Evolutionary conservation across 2,888 invertebrate species (phyloP).

Genomic region (Rhabditophanes sp.): DNA sequence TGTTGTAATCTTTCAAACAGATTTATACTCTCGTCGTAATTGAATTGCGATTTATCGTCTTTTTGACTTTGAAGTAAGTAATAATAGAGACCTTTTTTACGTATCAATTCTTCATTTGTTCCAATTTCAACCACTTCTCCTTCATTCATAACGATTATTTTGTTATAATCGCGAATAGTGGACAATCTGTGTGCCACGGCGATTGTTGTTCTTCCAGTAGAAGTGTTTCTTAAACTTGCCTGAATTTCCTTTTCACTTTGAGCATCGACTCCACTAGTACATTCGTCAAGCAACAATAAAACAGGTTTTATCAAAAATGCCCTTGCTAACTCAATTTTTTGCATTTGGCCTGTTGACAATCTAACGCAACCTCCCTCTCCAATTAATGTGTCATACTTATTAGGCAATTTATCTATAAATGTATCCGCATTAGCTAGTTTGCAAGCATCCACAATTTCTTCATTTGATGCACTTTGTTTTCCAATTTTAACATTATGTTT

Average conservation of each 20-base stretch:
- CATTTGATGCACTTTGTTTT: constrained; percentile 4
- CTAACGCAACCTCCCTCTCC: constrained; percentile 17
- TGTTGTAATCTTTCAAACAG: not conserved
- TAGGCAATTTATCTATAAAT: constrained; percentile 11
- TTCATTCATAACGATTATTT: constrained; percentile 45
- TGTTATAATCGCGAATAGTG: constrained; percentile 47
- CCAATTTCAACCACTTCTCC: constrained; percentile 54
- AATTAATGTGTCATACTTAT: constrained; percentile 14
- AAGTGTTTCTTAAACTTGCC: constrained; percentile 49
- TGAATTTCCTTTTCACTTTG: constrained; percentile 11
- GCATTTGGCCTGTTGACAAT: too few species aligned
- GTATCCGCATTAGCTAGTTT: constrained; percentile 13
- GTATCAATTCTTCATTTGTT: constrained; percentile 56
- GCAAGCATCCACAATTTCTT: constrained; percentile 8
- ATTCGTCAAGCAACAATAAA: constrained; percentile 15
- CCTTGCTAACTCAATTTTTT: constrained; percentile 47
- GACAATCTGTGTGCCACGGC: constrained; percentile 47
- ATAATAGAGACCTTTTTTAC: constrained; percentile 57
- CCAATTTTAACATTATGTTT: constrained; percentile 57
- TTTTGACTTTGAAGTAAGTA: constrained; percentile 45
- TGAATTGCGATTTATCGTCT: constrained; percentile 22
- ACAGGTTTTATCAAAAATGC: constrained; percentile 30
- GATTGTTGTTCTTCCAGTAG: constrained; percentile 45
- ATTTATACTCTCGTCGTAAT: constrained; percentile 5
- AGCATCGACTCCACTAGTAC: constrained; percentile 49